These are phyloP conservation scores for Sturmia bella DNA, from an alignment of 2,888 invertebrate genomes.

Conservation along the genomic window DNA sequence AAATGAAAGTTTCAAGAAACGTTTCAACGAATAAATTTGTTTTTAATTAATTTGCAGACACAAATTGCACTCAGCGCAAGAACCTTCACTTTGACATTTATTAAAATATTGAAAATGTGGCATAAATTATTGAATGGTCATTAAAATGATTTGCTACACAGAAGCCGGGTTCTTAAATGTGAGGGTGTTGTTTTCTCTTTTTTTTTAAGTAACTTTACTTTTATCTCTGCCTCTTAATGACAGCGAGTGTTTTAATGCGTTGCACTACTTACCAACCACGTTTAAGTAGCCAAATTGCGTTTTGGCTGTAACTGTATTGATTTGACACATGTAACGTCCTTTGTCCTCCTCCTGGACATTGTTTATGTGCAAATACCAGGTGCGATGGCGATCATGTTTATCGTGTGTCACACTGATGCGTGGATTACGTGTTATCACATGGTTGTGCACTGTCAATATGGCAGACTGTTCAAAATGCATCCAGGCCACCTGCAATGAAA, in stretches of 20 bases:
- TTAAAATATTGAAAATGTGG: neutral
- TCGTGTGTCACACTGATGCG: slow-evolving; percentile 95
- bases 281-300: slow-evolving; percentile 95
- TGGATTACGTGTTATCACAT: slow-evolving; percentile 96
- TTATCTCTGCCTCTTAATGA: neutral
- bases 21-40: slow-evolving; percentile 58
- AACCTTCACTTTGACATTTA: slow-evolving; percentile 9
- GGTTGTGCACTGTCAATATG: slow-evolving; percentile 95
- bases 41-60: slow-evolving; percentile 60
- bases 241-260: neutral
- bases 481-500: slow-evolving; percentile 91
- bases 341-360: slow-evolving; percentile 95
- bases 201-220: neutral
- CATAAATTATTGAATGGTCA: neutral
- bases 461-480: slow-evolving; percentile 97
- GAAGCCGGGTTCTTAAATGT: neutral
- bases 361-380: slow-evolving; percentile 95
- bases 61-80: neutral
- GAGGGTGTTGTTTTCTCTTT: neutral
- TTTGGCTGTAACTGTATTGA: slow-evolving; percentile 95
- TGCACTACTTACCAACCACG: slow-evolving; percentile 89
- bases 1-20: slow-evolving; percentile 5
- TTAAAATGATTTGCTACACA: slow-evolving; percentile 21
- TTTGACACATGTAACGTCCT: slow-evolving; percentile 96
- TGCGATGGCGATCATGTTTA: slow-evolving; percentile 90